Conservation (phyloP, 1,140 invertebrate species). For the Luehdorfia chinensis region DNA sequence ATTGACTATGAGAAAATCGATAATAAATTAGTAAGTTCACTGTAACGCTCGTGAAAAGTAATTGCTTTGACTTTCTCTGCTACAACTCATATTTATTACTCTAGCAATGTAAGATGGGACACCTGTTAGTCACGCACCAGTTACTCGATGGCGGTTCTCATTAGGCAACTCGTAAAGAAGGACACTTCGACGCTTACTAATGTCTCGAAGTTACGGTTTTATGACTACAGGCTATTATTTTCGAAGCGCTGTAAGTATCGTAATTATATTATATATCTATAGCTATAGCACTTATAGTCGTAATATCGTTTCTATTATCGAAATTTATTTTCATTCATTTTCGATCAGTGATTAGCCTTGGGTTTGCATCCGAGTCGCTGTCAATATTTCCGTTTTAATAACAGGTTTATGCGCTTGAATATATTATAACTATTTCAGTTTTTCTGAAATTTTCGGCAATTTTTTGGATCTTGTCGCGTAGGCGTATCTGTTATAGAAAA, state of each 20-base stretch:
- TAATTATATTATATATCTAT: conserved; percentile 29
- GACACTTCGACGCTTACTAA: conserved; percentile 65
- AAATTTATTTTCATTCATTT: too few relatives aligned
- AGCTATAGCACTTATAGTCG: too few relatives aligned
- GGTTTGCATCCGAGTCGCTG: too few relatives aligned
- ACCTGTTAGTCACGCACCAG: conserved; percentile 57
- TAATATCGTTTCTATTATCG: too few relatives aligned
- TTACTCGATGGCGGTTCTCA: conserved; percentile 59
- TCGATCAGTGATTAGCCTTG: too few relatives aligned
- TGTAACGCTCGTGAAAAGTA: conserved; percentile 12
- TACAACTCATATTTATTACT: conserved; percentile 13
- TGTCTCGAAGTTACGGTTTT: conserved; percentile 59
- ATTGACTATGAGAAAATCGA: too few relatives aligned
- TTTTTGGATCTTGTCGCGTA: too few relatives aligned
- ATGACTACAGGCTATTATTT: conserved; percentile 52
- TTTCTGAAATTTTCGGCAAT: too few relatives aligned
- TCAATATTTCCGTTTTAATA: too few relatives aligned
- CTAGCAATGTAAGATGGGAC: conserved; percentile 26
- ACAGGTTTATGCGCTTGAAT: too few relatives aligned
- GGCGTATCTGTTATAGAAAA: too few relatives aligned
- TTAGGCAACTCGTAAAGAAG: conserved; percentile 66
- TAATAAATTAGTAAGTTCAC: conserved; percentile 12
- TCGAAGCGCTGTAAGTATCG: conserved; percentile 26
- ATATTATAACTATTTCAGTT: too few relatives aligned
- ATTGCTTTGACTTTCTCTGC: conserved; percentile 13